Percentiles rank a stretch among this genome's conserved stretches.
phyloP scores from a whole-genome alignment of 2,797 vertebrate genomes.

The Miichthys miiuy region DNA sequence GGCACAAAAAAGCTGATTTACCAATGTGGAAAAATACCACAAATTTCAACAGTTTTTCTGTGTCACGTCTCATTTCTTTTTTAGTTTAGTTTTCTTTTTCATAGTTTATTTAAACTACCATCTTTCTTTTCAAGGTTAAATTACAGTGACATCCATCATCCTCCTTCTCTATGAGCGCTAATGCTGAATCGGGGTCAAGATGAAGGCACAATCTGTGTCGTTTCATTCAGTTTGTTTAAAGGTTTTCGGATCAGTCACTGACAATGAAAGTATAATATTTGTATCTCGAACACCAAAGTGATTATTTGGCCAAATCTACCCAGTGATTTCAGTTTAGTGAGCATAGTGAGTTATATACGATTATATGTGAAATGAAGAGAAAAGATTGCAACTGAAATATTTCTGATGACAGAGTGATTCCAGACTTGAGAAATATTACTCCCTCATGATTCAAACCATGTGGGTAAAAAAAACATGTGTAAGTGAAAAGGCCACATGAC shows the following conservation, averaged over 20 bases:
- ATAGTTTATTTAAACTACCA: not conserved
- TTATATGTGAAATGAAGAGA: no score
- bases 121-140: not conserved
- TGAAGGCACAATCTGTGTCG: not conserved
- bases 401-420: not conserved
- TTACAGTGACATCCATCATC: not conserved
- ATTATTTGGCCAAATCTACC: no score
- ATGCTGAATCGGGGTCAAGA: not conserved
- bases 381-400: not conserved
- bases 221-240: no score
- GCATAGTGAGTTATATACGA: no score
- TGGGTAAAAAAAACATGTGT: constrained; percentile 21
- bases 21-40: not conserved
- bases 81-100: not conserved
- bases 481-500: constrained; percentile 45
- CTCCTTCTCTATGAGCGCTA: no score
- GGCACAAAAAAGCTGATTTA: no score
- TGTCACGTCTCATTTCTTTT: not conserved
- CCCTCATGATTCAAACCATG: constrained; percentile 54
- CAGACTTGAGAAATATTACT: constrained; percentile 26
- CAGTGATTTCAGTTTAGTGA: no score
- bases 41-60: not conserved
- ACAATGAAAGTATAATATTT: no score
- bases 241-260: no score
- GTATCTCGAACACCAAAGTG: no score